These are phyloP conservation scores for Drosophila borborema DNA, from an alignment of 2,888 invertebrate species.

Conservation along the genomic window DNA sequence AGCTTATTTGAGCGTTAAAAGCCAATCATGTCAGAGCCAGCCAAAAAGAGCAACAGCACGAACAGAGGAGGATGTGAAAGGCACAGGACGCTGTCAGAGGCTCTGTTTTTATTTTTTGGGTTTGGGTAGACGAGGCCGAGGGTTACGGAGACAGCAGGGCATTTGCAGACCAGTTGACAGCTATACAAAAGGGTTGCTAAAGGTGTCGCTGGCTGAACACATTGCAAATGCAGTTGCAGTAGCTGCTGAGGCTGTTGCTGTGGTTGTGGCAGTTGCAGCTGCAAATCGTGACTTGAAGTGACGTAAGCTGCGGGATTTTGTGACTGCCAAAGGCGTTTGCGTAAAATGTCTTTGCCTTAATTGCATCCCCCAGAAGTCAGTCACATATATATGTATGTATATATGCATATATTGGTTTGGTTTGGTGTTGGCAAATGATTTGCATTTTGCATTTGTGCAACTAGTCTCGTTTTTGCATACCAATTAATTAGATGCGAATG, in stretches of 20 bases:
- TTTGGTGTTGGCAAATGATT: constrained; percentile 58
- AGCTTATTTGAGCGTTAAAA: constrained; percentile 86
- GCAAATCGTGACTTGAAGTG: constrained; percentile 57
- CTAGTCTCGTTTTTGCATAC: constrained; percentile 80
- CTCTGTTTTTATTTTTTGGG: neutral
- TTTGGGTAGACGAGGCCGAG: neutral
- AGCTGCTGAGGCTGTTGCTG: neutral
- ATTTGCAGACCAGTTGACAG: constrained; percentile 34
- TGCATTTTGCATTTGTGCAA: constrained; percentile 75
- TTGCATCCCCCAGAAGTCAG: constrained; percentile 51
- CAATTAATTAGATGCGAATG: constrained; percentile 85
- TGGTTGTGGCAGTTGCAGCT: constrained; percentile 33
- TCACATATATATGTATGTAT: constrained; percentile 10
- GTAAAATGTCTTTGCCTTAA: constrained; percentile 63
- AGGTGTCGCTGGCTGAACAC: constrained; percentile 75
- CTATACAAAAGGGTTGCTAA: constrained; percentile 65
- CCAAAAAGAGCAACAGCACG: constrained; percentile 64
- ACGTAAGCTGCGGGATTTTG: constrained; percentile 68
- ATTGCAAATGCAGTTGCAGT: constrained; percentile 35
- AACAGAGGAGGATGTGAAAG: constrained; percentile 9
- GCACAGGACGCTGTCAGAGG: constrained; percentile 21
- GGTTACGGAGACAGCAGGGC: constrained; percentile 18
- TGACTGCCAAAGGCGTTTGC: constrained; percentile 66
- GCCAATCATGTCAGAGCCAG: constrained; percentile 82
- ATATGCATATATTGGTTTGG: neutral